Conservation (phyloP, 2,797 vertebrate species). For the Mycteria americana region DNA sequence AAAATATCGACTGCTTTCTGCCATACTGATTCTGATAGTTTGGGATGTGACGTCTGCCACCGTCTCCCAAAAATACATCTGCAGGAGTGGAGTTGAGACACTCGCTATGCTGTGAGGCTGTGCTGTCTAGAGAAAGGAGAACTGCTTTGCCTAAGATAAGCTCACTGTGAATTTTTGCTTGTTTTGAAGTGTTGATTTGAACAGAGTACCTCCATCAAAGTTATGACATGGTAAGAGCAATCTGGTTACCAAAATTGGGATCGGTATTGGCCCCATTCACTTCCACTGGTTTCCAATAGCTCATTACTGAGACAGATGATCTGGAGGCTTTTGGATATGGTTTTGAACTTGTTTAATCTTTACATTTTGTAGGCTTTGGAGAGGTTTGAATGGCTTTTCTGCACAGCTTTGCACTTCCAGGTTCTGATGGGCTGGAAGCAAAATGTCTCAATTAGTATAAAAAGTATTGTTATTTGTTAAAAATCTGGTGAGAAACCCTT, state of each 20-base stretch:
- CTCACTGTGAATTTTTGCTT: neutral
- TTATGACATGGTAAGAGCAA: neutral
- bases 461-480: neutral
- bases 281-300: neutral
- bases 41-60: neutral
- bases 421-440: neutral
- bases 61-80: neutral
- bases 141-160: neutral
- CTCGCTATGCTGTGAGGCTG: neutral
- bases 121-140: neutral
- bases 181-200: neutral
- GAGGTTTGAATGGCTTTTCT: neutral
- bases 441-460: neutral
- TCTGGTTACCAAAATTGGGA: neutral
- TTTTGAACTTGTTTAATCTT: neutral
- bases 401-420: neutral
- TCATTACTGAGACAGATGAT: neutral
- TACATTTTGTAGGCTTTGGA: neutral
- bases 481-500: neutral
- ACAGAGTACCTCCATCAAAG: neutral
- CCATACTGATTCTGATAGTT: neutral
- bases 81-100: neutral
- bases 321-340: neutral
- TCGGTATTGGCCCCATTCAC: accelerated
- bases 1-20: neutral